Evolutionary conservation across 2,888 invertebrate genomes (phyloP), one percentile per base, ranked within the genome.

Genomic region (Pterobdella sp.): DNA sequence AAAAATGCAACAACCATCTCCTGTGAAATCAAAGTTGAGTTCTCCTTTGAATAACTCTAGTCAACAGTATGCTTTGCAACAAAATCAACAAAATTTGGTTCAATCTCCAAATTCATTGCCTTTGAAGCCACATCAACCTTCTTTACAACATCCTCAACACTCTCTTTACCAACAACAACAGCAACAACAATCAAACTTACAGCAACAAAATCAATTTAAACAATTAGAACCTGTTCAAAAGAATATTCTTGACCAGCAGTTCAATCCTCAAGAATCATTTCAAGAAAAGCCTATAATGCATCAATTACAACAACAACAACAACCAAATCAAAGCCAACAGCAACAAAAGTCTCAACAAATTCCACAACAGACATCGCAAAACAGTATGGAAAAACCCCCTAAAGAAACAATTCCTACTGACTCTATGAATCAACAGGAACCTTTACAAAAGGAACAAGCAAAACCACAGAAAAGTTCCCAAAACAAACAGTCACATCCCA

Each of bases 31-130:
- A 56, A 56, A 56, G n/a, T n/a, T 56, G 7, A n/a, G n/a, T 22
- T 56, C 60, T 18, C 60, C 60, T n/a, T 26, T 56, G 4, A n/a
- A n/a, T 26, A 56, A 4, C 26, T 7, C 60, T 56, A 56, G n/a
- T 56, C 60, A 56, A 56, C 60, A 56, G 60, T 56, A 26, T 56
- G 60, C 60, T n/a, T 22, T 56, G 60, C 60, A 56, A 56, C 60
- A 56, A 56, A 56, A 22, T 18, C 60, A 56, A 56, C 60, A 56
- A 56, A 56, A 7, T n/a, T 56, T 56, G 7, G 60, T 7, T 18
- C 60, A 56, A 3, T 56, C 60, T 3, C 60, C 60, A 4, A 56
- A 56, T n/a, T 22, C n/a, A 3, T 26, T 56, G 60, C 7, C n/a
- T 22, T 22, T 26, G 3, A 56, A 56, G 26, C 60, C 18, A 56